Evolutionary conservation across 2,888 invertebrate species (phyloP).

Genomic region (Apocheima hispidaria): DNA sequence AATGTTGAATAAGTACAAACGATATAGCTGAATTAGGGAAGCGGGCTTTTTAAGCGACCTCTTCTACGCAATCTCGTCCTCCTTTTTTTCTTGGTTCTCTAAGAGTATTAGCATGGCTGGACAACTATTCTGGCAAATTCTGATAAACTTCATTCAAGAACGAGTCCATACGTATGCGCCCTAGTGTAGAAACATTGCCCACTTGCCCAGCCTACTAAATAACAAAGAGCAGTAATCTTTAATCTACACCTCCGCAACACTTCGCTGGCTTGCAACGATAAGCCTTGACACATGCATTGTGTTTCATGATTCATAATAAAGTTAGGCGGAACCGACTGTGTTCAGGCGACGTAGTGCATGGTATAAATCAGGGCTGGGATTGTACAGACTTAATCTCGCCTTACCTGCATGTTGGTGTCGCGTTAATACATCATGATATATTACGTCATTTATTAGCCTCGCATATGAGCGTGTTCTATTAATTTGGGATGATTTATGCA

Average conservation of each 20-base stretch:
- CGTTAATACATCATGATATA: conserved; percentile 74
- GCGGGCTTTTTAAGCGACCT: too few species aligned
- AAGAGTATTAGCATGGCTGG: background rate
- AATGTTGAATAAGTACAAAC: too few species aligned
- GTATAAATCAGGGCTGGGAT: conserved; percentile 65
- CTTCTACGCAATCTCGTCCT: too few species aligned
- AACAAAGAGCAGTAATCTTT: conserved; percentile 39
- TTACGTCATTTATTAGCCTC: conserved; percentile 70
- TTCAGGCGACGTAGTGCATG: conserved; percentile 52
- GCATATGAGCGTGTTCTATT: conserved; percentile 48
- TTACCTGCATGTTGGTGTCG: conserved; percentile 65
- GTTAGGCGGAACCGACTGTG: conserved; percentile 41
- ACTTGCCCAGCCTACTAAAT: conserved; percentile 24
- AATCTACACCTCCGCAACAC: conserved; percentile 44
- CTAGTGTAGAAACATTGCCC: conserved; percentile 13
- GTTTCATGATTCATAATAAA: conserved; percentile 55
- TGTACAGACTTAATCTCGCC: conserved; percentile 67
- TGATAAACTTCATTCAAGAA: too few species aligned
- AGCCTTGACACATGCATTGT: conserved; percentile 50
- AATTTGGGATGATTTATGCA: conserved; percentile 52
- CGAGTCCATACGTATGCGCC: background rate
- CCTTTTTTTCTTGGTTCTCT: too few species aligned
- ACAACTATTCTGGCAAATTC: background rate
- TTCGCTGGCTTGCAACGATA: conserved; percentile 42
- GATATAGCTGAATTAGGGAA: too few species aligned